These are phyloP conservation scores for Scomber japonicus DNA, from an alignment of 2,113 vertebrate species.

Conservation along the genomic window DNA sequence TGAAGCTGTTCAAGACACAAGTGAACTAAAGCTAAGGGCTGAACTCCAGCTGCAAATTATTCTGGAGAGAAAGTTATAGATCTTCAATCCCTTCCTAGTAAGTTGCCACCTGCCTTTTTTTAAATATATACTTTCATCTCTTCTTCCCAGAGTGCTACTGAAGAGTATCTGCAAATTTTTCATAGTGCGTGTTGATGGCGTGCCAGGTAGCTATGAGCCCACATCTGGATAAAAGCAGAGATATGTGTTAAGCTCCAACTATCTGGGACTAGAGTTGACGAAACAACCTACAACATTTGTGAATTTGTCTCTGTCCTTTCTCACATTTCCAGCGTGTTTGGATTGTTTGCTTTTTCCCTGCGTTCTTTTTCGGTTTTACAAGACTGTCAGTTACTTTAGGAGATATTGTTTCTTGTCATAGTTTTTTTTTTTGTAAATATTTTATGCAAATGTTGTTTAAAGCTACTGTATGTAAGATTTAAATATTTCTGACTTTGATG, in stretches of 20 bases:
- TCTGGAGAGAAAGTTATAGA: constrained; percentile 24
- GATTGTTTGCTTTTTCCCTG: neutral
- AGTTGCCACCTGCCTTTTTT: constrained; percentile 28
- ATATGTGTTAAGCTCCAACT: neutral
- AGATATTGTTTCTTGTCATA: neutral
- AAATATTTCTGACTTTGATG: too few species aligned
- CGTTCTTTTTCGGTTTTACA: neutral
- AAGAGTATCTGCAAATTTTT: constrained; percentile 28
- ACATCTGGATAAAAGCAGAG: constrained; percentile 25
- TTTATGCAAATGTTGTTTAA: constrained; percentile 19
- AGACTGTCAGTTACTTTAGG: neutral
- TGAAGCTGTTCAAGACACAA: constrained; percentile 15
- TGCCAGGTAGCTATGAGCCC: constrained; percentile 7
- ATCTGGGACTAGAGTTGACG: neutral
- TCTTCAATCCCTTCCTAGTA: constrained; percentile 21
- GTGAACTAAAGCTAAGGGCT: constrained; percentile 61
- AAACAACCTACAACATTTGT: constrained; percentile 5
- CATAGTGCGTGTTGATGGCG: constrained; percentile 7
- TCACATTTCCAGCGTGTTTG: neutral
- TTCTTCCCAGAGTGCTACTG: constrained; percentile 14
- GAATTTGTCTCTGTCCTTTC: neutral
- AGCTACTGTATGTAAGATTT: constrained; percentile 2
- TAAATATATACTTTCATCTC: neutral
- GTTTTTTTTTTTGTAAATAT: neutral
- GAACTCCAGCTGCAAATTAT: constrained; percentile 51